Evolutionary conservation across 1,140 invertebrate species (phyloP), one percentile per base, ranked within the genome.

Genomic region (Leptinotarsa undecemlineata): DNA sequence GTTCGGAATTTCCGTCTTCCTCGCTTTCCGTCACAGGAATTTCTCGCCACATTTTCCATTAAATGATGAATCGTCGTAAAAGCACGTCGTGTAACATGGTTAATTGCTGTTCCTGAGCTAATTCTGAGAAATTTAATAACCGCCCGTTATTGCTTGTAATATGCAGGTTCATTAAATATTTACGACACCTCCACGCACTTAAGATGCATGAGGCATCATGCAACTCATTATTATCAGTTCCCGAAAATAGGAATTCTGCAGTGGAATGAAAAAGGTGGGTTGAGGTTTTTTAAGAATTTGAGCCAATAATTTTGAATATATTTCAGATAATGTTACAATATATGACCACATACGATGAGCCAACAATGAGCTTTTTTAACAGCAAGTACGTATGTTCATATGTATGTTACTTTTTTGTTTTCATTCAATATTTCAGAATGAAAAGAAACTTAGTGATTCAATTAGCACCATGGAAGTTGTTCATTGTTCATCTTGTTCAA

Each of bases 151-250:
- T 69, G 68, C 68, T 69, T 69, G 68, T 69, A 69, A 69, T 69
- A 69, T 51, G 20, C 68, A 51, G 68, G 68, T 69, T 51, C 68
- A 69, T 69, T 69, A 69, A 69, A 69, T 69, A 17, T 69, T 69
- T 69, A 69, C 17, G 42, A 51, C 68, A 57, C 51, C 15, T 69
- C 19, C 42, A 19, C 47, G 68, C 20, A 69, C 68, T 69, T 48
- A 69, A 48, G 47, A 69, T 69, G 68, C 68, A 51, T 51, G 48
- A 23, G n/a, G 19, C 68, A 51, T 51, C n/a, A 23, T 51, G 47
- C 68, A 20, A 20, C 15, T 66, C 21, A 33, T 66, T 23, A 66
- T 33, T 21, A 66, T 33, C 15, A 57, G 6, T 57, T 57, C 51
- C 3, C 15, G 51, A 57, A 19, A 57, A 57, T 57, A 42, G 8